Conservation (phyloP, 2,888 invertebrate genomes). For the Cheilosia vulpina region DNA sequence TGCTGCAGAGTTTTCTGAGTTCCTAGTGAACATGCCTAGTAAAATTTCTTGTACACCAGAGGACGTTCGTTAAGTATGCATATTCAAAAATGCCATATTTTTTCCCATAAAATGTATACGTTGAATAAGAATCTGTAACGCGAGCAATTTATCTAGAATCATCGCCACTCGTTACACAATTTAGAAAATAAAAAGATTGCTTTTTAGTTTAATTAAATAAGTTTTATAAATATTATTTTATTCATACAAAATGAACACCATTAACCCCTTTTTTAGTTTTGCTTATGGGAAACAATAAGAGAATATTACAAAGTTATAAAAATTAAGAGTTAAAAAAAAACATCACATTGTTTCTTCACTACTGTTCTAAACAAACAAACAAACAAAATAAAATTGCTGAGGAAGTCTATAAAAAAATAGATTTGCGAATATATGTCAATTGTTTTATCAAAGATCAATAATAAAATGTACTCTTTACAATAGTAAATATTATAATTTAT, state of each 20-base stretch:
- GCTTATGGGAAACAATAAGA: slow-evolving; percentile 46
- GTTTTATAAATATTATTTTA: slow-evolving; percentile 73
- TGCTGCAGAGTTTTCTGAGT: no score
- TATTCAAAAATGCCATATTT: no score
- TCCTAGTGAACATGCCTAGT: no score
- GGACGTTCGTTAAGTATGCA: no score
- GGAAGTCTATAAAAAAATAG: slow-evolving; percentile 69
- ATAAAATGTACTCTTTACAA: slow-evolving; percentile 72
- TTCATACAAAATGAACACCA: slow-evolving; percentile 74
- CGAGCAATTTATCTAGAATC: no score
- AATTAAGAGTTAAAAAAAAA: slow-evolving; percentile 35
- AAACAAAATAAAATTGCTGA: slow-evolving; percentile 62
- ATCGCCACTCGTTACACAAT: background rate
- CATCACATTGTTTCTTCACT: slow-evolving; percentile 60
- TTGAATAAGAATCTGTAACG: no score
- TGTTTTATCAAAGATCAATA: slow-evolving; percentile 70
- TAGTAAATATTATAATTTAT: slow-evolving; percentile 73
- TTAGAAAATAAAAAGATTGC: slow-evolving; percentile 21
- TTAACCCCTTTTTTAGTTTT: slow-evolving; percentile 64
- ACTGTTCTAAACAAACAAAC: slow-evolving; percentile 60
- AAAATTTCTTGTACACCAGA: no score
- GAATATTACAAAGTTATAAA: slow-evolving; percentile 50
- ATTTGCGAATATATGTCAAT: slow-evolving; percentile 64
- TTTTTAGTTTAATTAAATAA: slow-evolving; percentile 58
- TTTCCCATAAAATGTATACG: no score